Evolutionary conservation across 2,113 vertebrate species (phyloP).

Genomic region (Notarius lentiginosus): DNA sequence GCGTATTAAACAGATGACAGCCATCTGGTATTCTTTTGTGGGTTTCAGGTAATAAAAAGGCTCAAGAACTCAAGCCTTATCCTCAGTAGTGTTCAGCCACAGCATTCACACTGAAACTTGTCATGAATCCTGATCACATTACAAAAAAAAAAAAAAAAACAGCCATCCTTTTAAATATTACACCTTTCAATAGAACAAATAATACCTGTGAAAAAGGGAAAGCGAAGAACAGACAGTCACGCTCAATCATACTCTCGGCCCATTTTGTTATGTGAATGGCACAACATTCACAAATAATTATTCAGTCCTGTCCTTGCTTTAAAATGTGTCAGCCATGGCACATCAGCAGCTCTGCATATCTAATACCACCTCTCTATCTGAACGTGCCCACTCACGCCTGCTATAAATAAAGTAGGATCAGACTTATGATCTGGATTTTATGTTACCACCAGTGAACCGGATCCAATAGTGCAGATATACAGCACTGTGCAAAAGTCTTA

Average conservation of each 20-base stretch:
- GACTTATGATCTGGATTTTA: background rate
- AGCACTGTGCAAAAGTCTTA: too few species aligned
- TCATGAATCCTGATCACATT: background rate
- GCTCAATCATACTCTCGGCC: background rate
- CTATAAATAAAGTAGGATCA: conserved; percentile 21
- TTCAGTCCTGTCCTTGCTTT: conserved; percentile 44
- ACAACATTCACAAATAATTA: conserved; percentile 53
- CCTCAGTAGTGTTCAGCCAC: background rate
- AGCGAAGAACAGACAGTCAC: conserved; percentile 1
- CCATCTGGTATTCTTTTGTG: background rate
- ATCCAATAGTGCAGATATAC: background rate
- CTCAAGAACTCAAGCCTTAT: background rate
- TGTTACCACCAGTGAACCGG: too few species aligned
- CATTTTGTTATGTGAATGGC: conserved; percentile 48
- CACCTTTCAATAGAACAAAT: background rate
- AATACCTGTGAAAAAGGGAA: background rate
- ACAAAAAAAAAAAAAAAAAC: background rate
- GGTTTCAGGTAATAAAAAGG: background rate
- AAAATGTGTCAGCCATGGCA: conserved; percentile 24
- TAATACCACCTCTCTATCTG: conserved; percentile 40
- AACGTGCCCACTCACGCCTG: conserved; percentile 18
- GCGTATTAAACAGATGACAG: background rate
- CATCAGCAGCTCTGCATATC: conserved; percentile 26
- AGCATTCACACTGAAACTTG: background rate
- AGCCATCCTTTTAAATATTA: background rate